Conservation (phyloP, 2,888 invertebrate genomes). For the Scaptodrosophila latifasciaeformis region DNA sequence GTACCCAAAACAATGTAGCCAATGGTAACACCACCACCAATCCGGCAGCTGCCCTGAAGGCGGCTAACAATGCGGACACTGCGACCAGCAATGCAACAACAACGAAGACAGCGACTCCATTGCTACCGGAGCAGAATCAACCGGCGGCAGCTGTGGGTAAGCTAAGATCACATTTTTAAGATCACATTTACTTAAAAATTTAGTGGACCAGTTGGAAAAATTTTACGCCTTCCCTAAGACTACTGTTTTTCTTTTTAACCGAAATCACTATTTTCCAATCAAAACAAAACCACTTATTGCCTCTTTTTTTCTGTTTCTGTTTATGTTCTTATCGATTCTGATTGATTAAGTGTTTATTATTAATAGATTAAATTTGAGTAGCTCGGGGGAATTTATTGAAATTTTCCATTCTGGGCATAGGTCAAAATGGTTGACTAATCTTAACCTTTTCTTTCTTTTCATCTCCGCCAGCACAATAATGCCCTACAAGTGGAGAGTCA, state of each 20-base stretch:
- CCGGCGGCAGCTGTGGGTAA: constrained; percentile 69
- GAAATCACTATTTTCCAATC: no score
- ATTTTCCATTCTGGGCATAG: not conserved
- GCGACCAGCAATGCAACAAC: constrained; percentile 38
- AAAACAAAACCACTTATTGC: no score
- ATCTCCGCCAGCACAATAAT: constrained; percentile 71
- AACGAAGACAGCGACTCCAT: constrained; percentile 57
- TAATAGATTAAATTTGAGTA: not conserved
- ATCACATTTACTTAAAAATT: not conserved
- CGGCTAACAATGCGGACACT: constrained; percentile 42
- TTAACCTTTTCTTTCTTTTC: constrained; percentile 4
- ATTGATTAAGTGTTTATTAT: constrained; percentile 3
- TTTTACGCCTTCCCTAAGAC: no score
- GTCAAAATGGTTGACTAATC: not conserved
- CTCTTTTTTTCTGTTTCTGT: not conserved
- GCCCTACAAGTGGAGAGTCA: constrained; percentile 46
- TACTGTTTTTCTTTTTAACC: no score
- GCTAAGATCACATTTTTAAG: constrained; percentile 33
- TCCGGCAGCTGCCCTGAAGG: constrained; percentile 58
- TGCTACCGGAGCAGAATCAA: constrained; percentile 63
- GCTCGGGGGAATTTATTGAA: not conserved
- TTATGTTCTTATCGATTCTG: not conserved
- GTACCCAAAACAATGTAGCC: constrained; percentile 50
- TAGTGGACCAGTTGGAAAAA: not conserved
- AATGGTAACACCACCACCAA: constrained; percentile 38